A percentile compares a stretch with the other conserved stretches of the same genome.
phyloP scores from a whole-genome alignment of 2,888 invertebrate genomes.

The Holacanthella duospinosa region DNA sequence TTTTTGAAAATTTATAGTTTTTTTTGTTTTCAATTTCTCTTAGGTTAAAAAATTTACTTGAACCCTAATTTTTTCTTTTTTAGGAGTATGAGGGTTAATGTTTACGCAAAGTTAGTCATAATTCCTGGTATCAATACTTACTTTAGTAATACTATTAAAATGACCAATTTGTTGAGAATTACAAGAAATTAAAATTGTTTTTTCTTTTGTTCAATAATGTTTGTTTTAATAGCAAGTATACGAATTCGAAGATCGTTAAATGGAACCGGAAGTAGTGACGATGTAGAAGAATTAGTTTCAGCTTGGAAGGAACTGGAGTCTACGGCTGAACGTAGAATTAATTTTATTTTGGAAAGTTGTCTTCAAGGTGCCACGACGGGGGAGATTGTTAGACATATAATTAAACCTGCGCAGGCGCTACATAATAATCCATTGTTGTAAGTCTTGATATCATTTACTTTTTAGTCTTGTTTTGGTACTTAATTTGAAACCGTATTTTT shows the following conservation, averaged over 20 bases:
- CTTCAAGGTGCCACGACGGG: background rate
- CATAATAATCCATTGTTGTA: background rate
- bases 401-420: background rate
- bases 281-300: background rate
- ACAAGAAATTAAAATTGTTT: background rate
- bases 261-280: background rate
- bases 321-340: background rate
- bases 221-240: background rate
- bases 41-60: background rate
- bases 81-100: no score
- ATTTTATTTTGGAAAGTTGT: background rate
- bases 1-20: background rate
- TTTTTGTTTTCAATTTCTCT: background rate
- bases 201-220: no score
- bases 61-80: no score
- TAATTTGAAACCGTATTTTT: no score
- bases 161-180: no score
- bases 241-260: background rate
- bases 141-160: no score
- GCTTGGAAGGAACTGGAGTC: slow-evolving; percentile 5
- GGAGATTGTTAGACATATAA: background rate
- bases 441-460: no score
- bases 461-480: no score
- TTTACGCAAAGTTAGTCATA: no score
- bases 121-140: background rate